Percentiles rank a stretch among this genome's conserved stretches.
Evolutionary conservation across 2,888 invertebrate species (phyloP).

Genomic region (Drosophila longiperda): DNA sequence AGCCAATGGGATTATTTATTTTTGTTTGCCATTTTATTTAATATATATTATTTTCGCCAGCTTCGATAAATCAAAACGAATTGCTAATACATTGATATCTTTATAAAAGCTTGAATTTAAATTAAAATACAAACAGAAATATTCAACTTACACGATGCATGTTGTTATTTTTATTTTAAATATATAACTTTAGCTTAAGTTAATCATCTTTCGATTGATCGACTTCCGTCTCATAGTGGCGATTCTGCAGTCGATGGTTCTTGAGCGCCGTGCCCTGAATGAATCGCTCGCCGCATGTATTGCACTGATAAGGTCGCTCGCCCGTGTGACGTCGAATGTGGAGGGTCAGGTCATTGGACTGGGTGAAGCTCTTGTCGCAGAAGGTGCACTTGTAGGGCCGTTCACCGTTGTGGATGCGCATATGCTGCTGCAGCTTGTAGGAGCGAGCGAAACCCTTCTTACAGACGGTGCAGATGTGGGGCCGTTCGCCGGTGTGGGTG

Average conservation of each 20-base stretch:
- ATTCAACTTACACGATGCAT: neutral
- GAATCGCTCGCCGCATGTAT: slow-evolving; percentile 89
- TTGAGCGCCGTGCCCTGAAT: slow-evolving; percentile 89
- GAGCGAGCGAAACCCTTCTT: slow-evolving; percentile 87
- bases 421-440: slow-evolving; percentile 87
- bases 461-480: slow-evolving; percentile 85
- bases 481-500: slow-evolving; percentile 88
- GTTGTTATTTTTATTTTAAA: neutral
- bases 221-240: slow-evolving; percentile 57
- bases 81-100: neutral
- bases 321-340: slow-evolving; percentile 90
- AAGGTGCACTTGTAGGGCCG: slow-evolving; percentile 87
- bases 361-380: slow-evolving; percentile 87
- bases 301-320: slow-evolving; percentile 88
- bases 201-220: slow-evolving; percentile 24
- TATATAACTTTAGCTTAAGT: neutral
- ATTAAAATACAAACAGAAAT: neutral
- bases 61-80: neutral
- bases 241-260: slow-evolving; percentile 86
- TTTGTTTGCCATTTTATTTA: neutral
- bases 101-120: neutral
- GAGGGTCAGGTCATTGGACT: slow-evolving; percentile 89
- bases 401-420: slow-evolving; percentile 87
- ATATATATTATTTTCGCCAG: neutral
- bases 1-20: neutral